Conservation (phyloP, 2,113 vertebrate species). For the Chlorodrepanis virens region DNA sequence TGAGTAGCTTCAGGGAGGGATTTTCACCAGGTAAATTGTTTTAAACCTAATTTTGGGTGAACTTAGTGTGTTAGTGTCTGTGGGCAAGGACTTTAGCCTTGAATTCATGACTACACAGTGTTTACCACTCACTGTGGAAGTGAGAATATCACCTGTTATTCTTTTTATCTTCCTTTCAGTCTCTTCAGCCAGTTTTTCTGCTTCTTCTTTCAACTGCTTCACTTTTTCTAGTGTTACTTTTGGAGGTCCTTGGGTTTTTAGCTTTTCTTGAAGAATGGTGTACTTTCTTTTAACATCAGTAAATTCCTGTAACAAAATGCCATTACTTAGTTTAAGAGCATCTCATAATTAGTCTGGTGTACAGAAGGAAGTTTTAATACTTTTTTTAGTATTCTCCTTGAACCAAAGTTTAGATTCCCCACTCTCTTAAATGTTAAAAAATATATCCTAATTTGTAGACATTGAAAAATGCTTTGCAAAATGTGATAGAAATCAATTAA, state of each 20-base stretch:
- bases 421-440: not conserved
- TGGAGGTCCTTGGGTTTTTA: not conserved
- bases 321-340: not conserved
- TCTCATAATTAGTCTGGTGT: not conserved
- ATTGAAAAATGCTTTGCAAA: not conserved
- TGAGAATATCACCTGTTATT: slow-evolving; percentile 74
- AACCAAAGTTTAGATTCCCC: not conserved
- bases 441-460: not conserved
- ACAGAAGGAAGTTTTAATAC: not conserved
- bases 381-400: not conserved
- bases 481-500: not conserved
- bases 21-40: not conserved
- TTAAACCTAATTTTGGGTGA: not conserved
- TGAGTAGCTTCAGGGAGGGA: not conserved
- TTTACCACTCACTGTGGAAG: not conserved
- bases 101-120: not conserved
- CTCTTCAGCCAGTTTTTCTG: slow-evolving; percentile 70
- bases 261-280: slow-evolving; percentile 69
- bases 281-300: slow-evolving; percentile 67
- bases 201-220: slow-evolving; percentile 71
- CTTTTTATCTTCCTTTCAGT: slow-evolving; percentile 76
- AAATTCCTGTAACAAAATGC: slow-evolving; percentile 73
- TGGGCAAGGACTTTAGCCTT: not conserved
- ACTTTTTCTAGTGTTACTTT: slow-evolving; percentile 67
- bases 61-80: not conserved